A percentile compares a stretch with the other conserved stretches of the same genome.
Evolutionary conservation across 2,888 invertebrate species (phyloP).

Genomic region (Melipona bicolor): DNA sequence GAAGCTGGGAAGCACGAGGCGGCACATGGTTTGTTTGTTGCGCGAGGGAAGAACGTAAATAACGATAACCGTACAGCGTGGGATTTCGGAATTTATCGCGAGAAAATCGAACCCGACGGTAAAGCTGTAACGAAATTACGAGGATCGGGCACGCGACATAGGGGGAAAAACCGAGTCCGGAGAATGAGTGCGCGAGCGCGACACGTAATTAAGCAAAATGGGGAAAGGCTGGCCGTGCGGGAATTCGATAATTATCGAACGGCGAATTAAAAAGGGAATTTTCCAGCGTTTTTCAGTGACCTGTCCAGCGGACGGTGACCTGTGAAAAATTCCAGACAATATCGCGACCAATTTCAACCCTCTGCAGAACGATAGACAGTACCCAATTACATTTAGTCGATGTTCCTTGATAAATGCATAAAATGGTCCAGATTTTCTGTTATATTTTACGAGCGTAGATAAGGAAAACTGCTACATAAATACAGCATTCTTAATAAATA

Average conservation of each 20-base stretch:
- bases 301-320: too few species aligned
- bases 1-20: neutral
- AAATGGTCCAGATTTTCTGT: neutral
- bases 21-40: neutral
- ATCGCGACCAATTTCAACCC: neutral
- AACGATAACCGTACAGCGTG: slow-evolving; percentile 50
- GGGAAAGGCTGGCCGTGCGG: slow-evolving; percentile 17
- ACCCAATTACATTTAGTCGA: neutral
- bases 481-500: too few species aligned
- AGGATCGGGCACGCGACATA: slow-evolving; percentile 6
- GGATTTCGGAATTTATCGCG: slow-evolving; percentile 59
- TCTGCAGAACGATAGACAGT: neutral
- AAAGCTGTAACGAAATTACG: slow-evolving; percentile 58
- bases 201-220: slow-evolving; percentile 33
- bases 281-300: slow-evolving; percentile 6
- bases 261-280: slow-evolving; percentile 29
- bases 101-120: slow-evolving; percentile 21
- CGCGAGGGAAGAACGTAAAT: slow-evolving; percentile 41
- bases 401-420: neutral
- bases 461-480: too few species aligned
- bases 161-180: slow-evolving; percentile 9
- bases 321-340: neutral
- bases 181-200: slow-evolving; percentile 3
- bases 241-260: slow-evolving; percentile 39
- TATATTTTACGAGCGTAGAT: neutral